Evolutionary conservation across 2,888 invertebrate species (phyloP).

Genomic region (Ichneumon xanthorius): DNA sequence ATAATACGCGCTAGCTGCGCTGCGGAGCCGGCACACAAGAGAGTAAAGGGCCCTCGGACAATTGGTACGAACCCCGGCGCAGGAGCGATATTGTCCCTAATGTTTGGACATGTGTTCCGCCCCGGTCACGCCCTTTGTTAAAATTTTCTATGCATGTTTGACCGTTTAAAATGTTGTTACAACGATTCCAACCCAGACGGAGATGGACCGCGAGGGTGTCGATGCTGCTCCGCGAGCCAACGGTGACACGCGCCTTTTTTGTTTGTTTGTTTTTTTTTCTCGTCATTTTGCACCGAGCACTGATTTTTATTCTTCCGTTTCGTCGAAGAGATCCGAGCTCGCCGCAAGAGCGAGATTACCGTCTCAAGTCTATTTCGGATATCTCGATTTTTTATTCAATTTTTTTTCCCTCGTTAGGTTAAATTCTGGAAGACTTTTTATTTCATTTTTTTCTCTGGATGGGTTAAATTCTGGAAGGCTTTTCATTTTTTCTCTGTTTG

Average conservation of each 20-base stretch:
- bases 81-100: slow-evolving; percentile 81
- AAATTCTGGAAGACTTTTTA: not conserved
- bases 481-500: no score
- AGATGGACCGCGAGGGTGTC: slow-evolving; percentile 35
- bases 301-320: not conserved
- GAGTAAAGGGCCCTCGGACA: slow-evolving; percentile 66
- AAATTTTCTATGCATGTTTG: slow-evolving; percentile 82
- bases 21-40: slow-evolving; percentile 36
- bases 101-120: slow-evolving; percentile 85
- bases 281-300: not conserved
- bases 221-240: slow-evolving; percentile 50
- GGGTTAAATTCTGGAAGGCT: no score
- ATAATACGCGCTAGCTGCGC: slow-evolving; percentile 29
- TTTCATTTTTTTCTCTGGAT: no score
- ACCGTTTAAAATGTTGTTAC: slow-evolving; percentile 83
- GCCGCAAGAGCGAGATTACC: no score
- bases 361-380: no score
- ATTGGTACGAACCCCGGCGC: slow-evolving; percentile 77
- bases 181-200: slow-evolving; percentile 69
- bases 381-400: not conserved
- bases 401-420: no score
- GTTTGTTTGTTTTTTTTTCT: not conserved
- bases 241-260: slow-evolving; percentile 64
- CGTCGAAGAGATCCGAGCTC: not conserved
- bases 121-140: slow-evolving; percentile 84